Conservation (phyloP, 2,888 invertebrate genomes). For the Sarcophaga subvicina region DNA sequence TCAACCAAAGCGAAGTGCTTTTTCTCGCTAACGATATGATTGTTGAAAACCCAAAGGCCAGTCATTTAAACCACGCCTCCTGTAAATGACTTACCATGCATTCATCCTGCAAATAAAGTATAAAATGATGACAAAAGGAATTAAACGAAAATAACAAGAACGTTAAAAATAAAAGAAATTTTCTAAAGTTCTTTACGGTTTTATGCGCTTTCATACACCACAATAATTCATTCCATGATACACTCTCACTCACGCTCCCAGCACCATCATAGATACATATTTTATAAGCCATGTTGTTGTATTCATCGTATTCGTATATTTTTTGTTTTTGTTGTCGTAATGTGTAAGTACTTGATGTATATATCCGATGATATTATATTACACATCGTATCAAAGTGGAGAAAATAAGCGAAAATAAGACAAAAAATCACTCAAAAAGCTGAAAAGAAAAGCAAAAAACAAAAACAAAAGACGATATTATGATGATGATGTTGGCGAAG, state of each 20-base stretch:
- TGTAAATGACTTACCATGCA: neutral
- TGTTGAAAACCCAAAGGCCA: too few species aligned
- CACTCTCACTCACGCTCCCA: neutral
- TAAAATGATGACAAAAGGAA: slow-evolving; percentile 4
- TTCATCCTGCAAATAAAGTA: slow-evolving; percentile 34
- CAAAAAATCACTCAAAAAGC: neutral
- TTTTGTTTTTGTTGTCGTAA: slow-evolving; percentile 22
- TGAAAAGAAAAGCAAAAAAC: slow-evolving; percentile 26
- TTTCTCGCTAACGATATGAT: too few species aligned
- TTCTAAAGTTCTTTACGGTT: slow-evolving; percentile 56
- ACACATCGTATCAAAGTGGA: slow-evolving; percentile 58
- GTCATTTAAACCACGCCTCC: too few species aligned
- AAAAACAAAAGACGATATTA: neutral
- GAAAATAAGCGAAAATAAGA: slow-evolving; percentile 26
- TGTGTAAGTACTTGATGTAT: slow-evolving; percentile 62
- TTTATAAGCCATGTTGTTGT: slow-evolving; percentile 48
- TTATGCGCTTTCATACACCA: slow-evolving; percentile 41
- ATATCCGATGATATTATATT: slow-evolving; percentile 66
- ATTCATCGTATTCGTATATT: neutral
- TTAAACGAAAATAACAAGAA: neutral
- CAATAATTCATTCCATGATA: neutral
- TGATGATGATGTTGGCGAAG: neutral
- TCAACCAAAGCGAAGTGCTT: too few species aligned
- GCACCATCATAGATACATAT: neutral
- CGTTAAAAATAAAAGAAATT: slow-evolving; percentile 24